These are phyloP conservation scores for Buphagus erythrorhynchus DNA, from an alignment of 2,797 vertebrate genomes.

Conservation along the genomic window DNA sequence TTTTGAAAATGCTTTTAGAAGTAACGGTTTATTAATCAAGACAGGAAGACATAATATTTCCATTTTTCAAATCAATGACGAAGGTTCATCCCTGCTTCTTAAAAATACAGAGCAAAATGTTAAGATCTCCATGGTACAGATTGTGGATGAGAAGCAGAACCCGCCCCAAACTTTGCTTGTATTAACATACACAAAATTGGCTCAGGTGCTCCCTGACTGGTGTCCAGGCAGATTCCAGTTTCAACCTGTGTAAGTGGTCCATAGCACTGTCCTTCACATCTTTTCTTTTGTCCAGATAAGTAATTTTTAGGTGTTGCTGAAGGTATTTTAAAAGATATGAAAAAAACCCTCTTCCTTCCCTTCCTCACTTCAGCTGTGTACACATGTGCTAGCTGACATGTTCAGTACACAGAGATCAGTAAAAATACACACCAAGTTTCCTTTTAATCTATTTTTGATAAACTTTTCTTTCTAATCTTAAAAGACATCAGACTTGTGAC, in stretches of 20 bases:
- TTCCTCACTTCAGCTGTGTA: not conserved
- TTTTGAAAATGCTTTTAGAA: constrained; percentile 30
- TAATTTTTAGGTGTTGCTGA: not conserved
- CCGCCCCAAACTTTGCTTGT: not conserved
- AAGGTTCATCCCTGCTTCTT: not conserved
- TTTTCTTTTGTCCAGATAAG: not conserved
- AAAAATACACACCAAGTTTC: not conserved
- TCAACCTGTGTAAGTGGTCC: not conserved
- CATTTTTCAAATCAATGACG: not conserved
- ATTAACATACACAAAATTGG: not conserved
- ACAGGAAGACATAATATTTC: constrained; percentile 14
- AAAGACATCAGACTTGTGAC: not conserved
- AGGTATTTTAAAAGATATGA: not conserved
- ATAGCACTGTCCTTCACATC: not conserved
- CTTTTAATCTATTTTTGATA: not conserved
- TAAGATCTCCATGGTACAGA: not conserved
- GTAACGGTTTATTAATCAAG: constrained; percentile 14
- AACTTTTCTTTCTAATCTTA: not conserved
- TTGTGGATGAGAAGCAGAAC: not conserved
- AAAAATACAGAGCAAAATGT: not conserved
- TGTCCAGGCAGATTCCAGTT: not conserved
- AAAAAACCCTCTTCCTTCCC: not conserved
- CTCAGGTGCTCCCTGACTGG: not conserved
- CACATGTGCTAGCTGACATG: not conserved
- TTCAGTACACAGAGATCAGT: not conserved